phyloP scores from a whole-genome alignment of 2,797 vertebrate genomes.

The Artibeus jamaicensis region DNA sequence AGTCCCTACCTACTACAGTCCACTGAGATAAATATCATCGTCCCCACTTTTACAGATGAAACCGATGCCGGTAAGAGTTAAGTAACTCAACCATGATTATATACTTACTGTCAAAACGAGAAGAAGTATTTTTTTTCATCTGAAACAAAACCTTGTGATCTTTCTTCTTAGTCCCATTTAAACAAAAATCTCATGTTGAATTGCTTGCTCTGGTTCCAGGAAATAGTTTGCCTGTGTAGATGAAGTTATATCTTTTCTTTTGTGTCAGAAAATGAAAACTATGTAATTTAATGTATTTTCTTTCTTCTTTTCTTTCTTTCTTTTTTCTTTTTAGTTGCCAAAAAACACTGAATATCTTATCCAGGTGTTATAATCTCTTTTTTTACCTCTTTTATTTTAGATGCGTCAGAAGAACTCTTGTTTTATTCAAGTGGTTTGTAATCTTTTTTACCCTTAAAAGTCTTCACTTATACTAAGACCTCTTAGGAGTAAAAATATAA shows the following conservation, averaged over 20 bases:
- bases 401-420: neutral
- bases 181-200: neutral
- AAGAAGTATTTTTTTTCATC: neutral
- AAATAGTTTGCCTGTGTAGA: constrained; percentile 15
- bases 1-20: neutral
- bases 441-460: constrained; percentile 25
- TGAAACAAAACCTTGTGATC: neutral
- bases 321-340: neutral
- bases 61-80: neutral
- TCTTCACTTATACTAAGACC: neutral
- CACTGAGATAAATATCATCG: neutral
- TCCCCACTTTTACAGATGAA: neutral
- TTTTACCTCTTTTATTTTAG: neutral
- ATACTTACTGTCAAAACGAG: neutral
- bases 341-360: constrained; percentile 40
- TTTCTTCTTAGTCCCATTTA: constrained; percentile 24
- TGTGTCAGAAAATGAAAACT: constrained; percentile 53
- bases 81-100: neutral
- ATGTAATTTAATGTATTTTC: constrained; percentile 40
- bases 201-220: constrained; percentile 27
- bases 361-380: neutral
- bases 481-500: neutral
- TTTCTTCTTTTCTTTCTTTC: neutral
- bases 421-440: neutral
- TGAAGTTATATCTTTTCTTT: neutral